A percentile compares a stretch with the other conserved stretches of the same genome.
phyloP scores from a whole-genome alignment of 2,113 vertebrate species.

The Pelmatolapia mariae region DNA sequence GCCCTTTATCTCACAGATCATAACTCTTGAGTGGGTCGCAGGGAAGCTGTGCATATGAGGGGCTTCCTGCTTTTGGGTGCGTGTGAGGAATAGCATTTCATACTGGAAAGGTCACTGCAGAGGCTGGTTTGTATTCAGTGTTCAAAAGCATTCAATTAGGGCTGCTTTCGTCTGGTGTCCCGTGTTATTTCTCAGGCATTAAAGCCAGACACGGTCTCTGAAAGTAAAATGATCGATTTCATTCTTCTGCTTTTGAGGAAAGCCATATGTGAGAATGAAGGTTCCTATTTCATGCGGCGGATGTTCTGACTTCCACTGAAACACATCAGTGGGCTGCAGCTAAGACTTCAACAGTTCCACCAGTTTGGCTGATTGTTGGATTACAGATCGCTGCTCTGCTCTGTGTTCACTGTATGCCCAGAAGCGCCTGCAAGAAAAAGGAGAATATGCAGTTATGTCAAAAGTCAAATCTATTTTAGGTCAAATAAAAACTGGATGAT shows the following conservation, averaged over 20 bases:
- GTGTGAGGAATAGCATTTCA: slow-evolving; percentile 51
- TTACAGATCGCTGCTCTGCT: background rate
- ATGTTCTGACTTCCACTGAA: background rate
- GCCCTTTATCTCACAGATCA: slow-evolving; percentile 57
- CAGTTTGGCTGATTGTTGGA: background rate
- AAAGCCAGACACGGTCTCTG: slow-evolving; percentile 10
- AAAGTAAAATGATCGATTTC: background rate
- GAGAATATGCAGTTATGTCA: background rate
- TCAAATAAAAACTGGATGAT: background rate
- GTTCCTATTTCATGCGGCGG: background rate
- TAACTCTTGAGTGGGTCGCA: slow-evolving; percentile 51
- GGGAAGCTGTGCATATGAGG: slow-evolving; percentile 33
- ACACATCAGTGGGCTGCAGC: background rate
- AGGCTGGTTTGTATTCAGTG: slow-evolving; percentile 23
- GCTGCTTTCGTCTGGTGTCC: slow-evolving; percentile 8
- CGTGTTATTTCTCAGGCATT: slow-evolving; percentile 23
- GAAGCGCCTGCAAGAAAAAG: slow-evolving; percentile 32
- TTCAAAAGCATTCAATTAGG: slow-evolving; percentile 11
- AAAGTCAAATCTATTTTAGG: background rate
- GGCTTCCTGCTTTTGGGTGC: slow-evolving; percentile 60
- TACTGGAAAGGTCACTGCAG: slow-evolving; percentile 55
- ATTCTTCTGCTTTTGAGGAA: background rate
- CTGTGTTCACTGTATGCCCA: background rate
- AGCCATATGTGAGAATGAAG: background rate
- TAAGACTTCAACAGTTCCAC: background rate